Conservation (phyloP, 2,113 vertebrate species). For the Sorex fumeus region DNA sequence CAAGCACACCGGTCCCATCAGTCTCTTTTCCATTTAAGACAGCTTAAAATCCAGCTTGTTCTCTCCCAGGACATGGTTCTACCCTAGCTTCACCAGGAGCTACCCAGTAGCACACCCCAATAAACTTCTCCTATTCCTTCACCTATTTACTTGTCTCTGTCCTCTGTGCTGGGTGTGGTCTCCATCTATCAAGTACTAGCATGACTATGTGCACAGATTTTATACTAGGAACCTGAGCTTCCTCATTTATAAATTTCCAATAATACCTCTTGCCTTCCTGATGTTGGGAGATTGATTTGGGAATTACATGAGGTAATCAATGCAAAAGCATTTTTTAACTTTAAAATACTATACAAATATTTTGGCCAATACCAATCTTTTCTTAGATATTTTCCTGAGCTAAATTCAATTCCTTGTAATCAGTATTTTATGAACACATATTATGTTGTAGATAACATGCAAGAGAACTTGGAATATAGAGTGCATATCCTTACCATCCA, state of each 20-base stretch:
- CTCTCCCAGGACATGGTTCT: too few species aligned
- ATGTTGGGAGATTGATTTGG: background rate
- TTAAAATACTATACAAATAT: background rate
- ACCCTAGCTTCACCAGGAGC: too few species aligned
- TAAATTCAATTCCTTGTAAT: background rate
- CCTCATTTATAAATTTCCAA: background rate
- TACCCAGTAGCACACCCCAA: too few species aligned
- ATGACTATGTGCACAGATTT: background rate
- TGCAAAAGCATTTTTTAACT: background rate
- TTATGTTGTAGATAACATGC: background rate
- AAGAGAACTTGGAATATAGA: background rate
- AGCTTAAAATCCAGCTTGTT: too few species aligned
- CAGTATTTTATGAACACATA: background rate
- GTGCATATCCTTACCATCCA: background rate
- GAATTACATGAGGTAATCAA: background rate
- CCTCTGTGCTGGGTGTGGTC: too few species aligned
- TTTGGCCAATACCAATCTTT: conserved; percentile 17
- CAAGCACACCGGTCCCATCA: too few species aligned
- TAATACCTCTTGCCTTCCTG: background rate
- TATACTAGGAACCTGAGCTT: background rate
- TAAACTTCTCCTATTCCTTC: too few species aligned
- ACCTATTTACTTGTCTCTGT: too few species aligned
- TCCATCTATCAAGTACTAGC: too few species aligned
- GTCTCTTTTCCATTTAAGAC: too few species aligned
- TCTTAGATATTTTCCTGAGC: conserved; percentile 13